Evolutionary conservation across 2,113 vertebrate species (phyloP), one percentile per base, ranked within the genome.

Genomic region (Pyrgilauda ruficollis): DNA sequence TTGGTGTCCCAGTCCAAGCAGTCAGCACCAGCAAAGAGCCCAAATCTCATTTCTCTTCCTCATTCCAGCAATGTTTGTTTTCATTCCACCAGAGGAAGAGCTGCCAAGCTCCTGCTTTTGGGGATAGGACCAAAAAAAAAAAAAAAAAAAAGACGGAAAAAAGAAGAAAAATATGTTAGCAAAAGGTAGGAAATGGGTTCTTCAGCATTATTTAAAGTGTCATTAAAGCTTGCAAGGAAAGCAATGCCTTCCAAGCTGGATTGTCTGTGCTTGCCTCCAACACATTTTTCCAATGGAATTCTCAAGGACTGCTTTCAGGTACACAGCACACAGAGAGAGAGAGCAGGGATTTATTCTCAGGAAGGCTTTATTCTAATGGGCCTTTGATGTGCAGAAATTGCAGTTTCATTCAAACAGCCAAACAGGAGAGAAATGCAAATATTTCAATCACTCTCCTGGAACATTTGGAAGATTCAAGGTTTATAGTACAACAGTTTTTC

Each of bases 221-320:
- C 64, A 46, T 84, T 81, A 89, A 81, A 74, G 63, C 21, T 22
- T 17, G 17, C 47, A 61, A 63, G 35, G 33, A 70, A 67, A 72
- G 58, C 75, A 76, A 61, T 68, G 44, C 20, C 21, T 76, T 93
- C 81, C 76, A 31, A 68, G 66, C 64, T 43, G 63, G 59, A 47
- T 89, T 74, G 52, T 39, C 77, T 74, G 23, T 75, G 87, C 58
- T 80, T 28, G 26, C 56, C 69, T 81, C 58, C 56, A 64, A 58
- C 52, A 77, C 10, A 1, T 44, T 56, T 78, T 84, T 81, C 76
- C 62, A 79, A 8, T 47, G 47, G 53, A 68, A 82, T 94, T 67
- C 44, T 89, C 87, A 77, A 72, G 74, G 56, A 21, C 53, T 94
- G 74, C 63, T 86, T 86, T 86, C 86, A 92, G 89, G 72, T 80